phyloP scores from a whole-genome alignment of 1,140 invertebrate species.

The Temnothorax longispinosus region DNA sequence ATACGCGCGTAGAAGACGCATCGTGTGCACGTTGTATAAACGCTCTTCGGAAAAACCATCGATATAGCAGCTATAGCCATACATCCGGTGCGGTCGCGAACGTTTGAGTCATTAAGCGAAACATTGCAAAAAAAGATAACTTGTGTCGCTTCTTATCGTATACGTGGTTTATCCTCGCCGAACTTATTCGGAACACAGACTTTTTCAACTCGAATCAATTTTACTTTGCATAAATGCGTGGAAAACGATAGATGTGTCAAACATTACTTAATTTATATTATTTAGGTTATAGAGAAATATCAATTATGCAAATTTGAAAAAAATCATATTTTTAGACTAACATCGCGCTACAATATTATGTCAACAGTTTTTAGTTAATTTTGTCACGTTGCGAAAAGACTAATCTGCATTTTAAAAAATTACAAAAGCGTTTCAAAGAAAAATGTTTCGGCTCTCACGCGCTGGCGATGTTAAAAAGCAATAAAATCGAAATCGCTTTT shows the following conservation, averaged over 20 bases:
- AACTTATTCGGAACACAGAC: constrained; percentile 30
- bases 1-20: constrained; percentile 13
- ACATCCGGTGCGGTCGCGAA: constrained; percentile 35
- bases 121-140: constrained; percentile 23
- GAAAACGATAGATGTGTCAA: background rate
- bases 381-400: background rate
- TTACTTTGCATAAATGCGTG: background rate
- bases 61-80: constrained; percentile 1
- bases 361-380: background rate
- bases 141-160: constrained; percentile 12
- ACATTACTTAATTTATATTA: too few relatives aligned
- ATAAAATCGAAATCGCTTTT: constrained; percentile 36
- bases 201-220: background rate
- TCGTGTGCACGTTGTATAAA: background rate
- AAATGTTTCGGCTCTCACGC: constrained; percentile 10
- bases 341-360: background rate
- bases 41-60: background rate
- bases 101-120: constrained; percentile 27
- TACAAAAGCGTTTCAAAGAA: background rate
- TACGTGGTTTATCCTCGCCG: background rate
- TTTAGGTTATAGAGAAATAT: background rate
- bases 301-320: background rate
- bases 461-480: background rate
- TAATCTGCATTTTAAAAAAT: background rate
- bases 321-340: background rate